These are phyloP conservation scores for Dicerorhinus sumatrensis DNA, from an alignment of 2,113 vertebrate genomes.

Conservation along the genomic window DNA sequence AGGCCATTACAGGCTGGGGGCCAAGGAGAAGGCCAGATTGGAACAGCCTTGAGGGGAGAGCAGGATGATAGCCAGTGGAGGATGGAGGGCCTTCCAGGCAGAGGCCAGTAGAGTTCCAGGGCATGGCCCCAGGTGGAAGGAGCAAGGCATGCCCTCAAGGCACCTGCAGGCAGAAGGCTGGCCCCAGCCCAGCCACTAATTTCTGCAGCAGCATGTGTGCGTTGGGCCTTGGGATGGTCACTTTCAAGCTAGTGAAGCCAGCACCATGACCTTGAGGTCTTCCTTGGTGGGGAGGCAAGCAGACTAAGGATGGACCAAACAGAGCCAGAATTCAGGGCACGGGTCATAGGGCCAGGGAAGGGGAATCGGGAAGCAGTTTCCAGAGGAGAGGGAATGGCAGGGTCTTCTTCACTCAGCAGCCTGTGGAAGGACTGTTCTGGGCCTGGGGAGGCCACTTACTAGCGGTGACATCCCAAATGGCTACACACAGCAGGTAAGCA, in stretches of 20 bases:
- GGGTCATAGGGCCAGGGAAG: background rate
- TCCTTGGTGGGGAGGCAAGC: background rate
- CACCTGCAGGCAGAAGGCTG: background rate
- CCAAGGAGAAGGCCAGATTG: background rate
- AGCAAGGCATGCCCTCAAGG: background rate
- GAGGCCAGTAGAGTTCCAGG: background rate
- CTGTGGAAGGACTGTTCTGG: background rate
- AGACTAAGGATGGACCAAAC: background rate
- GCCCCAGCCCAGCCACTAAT: background rate
- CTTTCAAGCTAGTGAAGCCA: background rate
- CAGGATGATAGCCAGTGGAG: background rate
- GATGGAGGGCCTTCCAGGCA: background rate
- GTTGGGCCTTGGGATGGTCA: background rate
- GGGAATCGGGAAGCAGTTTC: background rate
- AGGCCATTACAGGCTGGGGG: background rate
- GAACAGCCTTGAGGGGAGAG: background rate
- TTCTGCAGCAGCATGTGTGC: background rate
- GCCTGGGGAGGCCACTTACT: background rate
- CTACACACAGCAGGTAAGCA: background rate
- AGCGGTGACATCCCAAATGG: background rate
- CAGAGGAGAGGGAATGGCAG: background rate
- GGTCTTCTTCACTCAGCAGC: background rate
- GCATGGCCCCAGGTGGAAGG: background rate
- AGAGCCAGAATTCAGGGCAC: background rate
- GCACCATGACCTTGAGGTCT: background rate